Base-by-base conservation (phyloP, 2,113 vertebrate genomes). In the Phalacrocorax carbo region DNA sequence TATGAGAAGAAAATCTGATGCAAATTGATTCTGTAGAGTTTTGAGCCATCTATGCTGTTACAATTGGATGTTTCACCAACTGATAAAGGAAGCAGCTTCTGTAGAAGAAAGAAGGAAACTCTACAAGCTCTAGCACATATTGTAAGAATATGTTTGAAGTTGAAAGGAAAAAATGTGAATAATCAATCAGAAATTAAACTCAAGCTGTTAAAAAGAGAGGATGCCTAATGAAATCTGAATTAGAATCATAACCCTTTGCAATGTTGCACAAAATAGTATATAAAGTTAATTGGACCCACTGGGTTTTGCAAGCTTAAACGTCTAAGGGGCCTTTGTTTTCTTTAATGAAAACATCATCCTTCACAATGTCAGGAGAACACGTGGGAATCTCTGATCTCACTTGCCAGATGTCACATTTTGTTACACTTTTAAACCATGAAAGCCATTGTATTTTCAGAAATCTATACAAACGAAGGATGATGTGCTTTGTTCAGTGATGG, bases 271-370 rank as follows among this genome's bases (percentile, higher is more conserved):
- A 90, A 95, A 70, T 34, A 65, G 57, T 69, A 22, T 91, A 48
- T 85, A 17, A 91, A 79, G 49, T 80, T 93, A 92, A 94, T 91
- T 96, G 73, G 44, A 90, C 65, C 30, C 69, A 26, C 32, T 87
- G 85, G 42, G 38, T 84, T 93, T 94, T 89, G 22, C 40, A 86
- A 16, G 16, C 52, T 89, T 51, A 26, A 27, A 79, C 49, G 42
- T 94, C 40, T 78, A 46, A 78, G 82, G 29, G 20, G 23, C 71
- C 78, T 66, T 54, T 86, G 44, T 69, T 94, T 77, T 79, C 78
- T 66, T 79, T 57, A 92, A 83, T 92, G 82, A 72, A 90, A 88
- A 76, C 64, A 61, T 93, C 77, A 72, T 86, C 72, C 61, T 84
- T 93, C 70, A 93, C 68, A 75, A 9, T 90, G 71, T 81, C 81